These are phyloP conservation scores for Agrotis puta DNA, from an alignment of 2,888 invertebrate species.

Conservation along the genomic window DNA sequence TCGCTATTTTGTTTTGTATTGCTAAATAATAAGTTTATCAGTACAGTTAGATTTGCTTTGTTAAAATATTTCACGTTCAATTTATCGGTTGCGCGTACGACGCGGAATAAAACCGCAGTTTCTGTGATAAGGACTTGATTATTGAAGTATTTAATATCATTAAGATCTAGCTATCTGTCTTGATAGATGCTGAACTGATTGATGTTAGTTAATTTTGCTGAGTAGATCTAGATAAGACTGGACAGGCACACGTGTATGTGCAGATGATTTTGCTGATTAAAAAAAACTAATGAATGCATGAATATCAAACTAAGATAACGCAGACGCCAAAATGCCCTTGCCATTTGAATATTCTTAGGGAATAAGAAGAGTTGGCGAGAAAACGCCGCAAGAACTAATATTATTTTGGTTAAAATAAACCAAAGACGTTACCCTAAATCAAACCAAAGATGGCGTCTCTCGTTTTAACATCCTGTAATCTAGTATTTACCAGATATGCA, in stretches of 20 bases:
- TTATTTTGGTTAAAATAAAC: neutral
- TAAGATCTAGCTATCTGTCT: slow-evolving; percentile 26
- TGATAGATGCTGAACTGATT: slow-evolving; percentile 1
- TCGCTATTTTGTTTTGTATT: slow-evolving; percentile 17
- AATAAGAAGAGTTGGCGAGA: neutral
- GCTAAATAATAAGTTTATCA: slow-evolving; percentile 34
- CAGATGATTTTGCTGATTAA: neutral
- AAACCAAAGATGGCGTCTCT: neutral
- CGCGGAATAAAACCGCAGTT: slow-evolving; percentile 16
- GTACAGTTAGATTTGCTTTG: slow-evolving; percentile 2
- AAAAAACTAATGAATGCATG: no score
- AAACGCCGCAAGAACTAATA: neutral
- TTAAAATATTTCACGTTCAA: slow-evolving; percentile 40
- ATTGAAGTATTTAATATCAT: slow-evolving; percentile 24
- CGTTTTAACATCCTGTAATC: neutral
- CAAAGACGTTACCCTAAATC: neutral
- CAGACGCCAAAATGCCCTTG: no score
- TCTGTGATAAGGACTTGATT: slow-evolving; percentile 14
- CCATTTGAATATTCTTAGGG: neutral
- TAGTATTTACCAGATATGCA: no score
- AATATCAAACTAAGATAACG: no score
- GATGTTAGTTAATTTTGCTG: slow-evolving; percentile 1
- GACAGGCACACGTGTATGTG: slow-evolving; percentile 6
- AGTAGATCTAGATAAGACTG: slow-evolving; percentile 15
- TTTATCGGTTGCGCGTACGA: slow-evolving; percentile 34